A percentile compares a stretch with the other conserved stretches of the same genome.
Evolutionary conservation across 2,797 vertebrate species (phyloP).

Genomic region (Carduelis carduelis): DNA sequence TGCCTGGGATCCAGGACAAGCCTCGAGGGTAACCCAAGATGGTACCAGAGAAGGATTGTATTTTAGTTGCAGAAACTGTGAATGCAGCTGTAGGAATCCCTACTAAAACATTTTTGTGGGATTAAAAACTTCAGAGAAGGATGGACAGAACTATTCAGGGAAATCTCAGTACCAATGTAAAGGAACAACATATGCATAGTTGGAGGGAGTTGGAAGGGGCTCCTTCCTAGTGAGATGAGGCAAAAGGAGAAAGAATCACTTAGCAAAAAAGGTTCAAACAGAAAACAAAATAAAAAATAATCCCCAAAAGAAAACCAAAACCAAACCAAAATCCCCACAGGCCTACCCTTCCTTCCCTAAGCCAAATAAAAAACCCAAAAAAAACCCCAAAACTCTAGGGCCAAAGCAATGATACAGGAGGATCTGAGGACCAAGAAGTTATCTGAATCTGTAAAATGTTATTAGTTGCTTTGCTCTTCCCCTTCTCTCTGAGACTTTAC

Average conservation of each 20-base stretch:
- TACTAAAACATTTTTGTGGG: not conserved
- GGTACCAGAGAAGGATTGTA: not conserved
- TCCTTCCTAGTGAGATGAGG: not conserved
- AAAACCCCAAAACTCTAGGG: not conserved
- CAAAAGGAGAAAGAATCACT: not conserved
- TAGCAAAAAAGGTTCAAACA: not conserved
- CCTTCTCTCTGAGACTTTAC: not conserved
- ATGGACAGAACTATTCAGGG: not conserved
- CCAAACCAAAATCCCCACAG: not conserved
- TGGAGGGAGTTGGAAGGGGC: not conserved
- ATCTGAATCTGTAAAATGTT: not conserved
- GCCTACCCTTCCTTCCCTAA: not conserved
- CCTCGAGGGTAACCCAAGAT: not conserved
- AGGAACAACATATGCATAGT: not conserved
- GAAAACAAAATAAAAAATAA: not conserved
- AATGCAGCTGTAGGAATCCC: not conserved
- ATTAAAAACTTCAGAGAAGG: conserved; percentile 12
- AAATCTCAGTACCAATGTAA: not conserved
- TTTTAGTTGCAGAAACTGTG: not conserved
- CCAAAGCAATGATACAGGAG: not conserved
- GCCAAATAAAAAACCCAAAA: not conserved
- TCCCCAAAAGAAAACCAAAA: not conserved
- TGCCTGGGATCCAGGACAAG: not conserved
- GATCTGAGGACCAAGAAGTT: not conserved
- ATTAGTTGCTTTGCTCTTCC: not conserved